A percentile compares a stretch with the other conserved stretches of the same genome.
Conservation (phyloP, 2,888 invertebrate genomes). For the Gonocerus acuteangulatus region DNA sequence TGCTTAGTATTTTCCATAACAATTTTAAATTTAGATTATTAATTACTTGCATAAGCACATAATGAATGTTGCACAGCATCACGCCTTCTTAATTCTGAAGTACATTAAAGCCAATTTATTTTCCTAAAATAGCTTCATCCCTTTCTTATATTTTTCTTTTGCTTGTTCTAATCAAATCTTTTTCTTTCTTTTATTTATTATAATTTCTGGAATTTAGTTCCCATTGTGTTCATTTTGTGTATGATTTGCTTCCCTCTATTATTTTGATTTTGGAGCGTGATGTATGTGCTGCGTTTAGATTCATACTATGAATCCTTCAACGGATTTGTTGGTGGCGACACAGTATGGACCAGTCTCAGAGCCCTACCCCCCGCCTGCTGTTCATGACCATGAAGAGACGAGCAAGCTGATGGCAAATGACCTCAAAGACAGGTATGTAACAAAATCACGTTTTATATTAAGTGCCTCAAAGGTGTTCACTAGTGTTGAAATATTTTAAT, state of each 20-base stretch:
- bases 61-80: conserved; percentile 28
- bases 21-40: too few relatives aligned
- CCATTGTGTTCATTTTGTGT: not conserved
- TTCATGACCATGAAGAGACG: conserved; percentile 58
- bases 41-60: conserved; percentile 5
- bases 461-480: not conserved
- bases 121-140: not conserved
- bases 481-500: not conserved
- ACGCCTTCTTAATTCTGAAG: conserved; percentile 8
- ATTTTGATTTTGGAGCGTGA: conserved; percentile 32
- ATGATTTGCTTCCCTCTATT: conserved; percentile 10
- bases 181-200: conserved; percentile 6
- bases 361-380: conserved; percentile 52
- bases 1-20: too few relatives aligned
- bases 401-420: conserved; percentile 63
- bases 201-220: not conserved
- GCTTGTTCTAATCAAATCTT: not conserved
- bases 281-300: conserved; percentile 42
- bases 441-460: conserved; percentile 12
- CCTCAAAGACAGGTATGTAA: conserved; percentile 60
- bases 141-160: conserved; percentile 4
- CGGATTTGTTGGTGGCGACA: conserved; percentile 62
- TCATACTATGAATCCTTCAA: conserved; percentile 64
- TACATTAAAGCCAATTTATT: not conserved
- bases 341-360: conserved; percentile 70